phyloP scores from a whole-genome alignment of 2,113 vertebrate species.

The Heteronetta atricapilla region DNA sequence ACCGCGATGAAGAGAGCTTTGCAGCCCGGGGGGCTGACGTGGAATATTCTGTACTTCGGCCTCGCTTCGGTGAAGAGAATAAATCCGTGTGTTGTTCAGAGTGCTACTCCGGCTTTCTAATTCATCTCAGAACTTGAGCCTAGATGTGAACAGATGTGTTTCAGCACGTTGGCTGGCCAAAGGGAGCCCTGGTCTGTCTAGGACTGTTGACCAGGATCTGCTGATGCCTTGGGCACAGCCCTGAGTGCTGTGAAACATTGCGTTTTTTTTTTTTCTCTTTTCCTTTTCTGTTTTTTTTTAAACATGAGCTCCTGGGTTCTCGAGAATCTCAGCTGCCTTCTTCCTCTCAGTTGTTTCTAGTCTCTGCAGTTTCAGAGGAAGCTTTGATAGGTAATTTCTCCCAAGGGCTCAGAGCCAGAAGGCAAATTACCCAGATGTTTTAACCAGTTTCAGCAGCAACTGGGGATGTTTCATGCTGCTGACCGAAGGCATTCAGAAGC shows the following conservation, averaged over 20 bases:
- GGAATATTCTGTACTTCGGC: background rate
- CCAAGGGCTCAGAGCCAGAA: conserved; percentile 27
- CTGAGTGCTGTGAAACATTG: background rate
- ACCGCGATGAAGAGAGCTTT: accelerated
- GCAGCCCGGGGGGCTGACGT: background rate
- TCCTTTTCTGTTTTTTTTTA: background rate
- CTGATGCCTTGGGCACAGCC: background rate
- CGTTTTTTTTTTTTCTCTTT: no score
- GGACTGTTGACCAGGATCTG: background rate
- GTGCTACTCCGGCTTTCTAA: background rate
- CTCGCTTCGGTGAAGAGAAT: background rate
- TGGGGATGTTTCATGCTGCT: conserved; percentile 1
- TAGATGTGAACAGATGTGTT: background rate
- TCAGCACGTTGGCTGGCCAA: background rate
- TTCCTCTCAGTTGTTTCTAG: background rate
- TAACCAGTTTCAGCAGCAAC: background rate
- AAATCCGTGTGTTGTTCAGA: background rate
- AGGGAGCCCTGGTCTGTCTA: background rate
- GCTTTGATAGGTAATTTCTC: conserved; percentile 36
- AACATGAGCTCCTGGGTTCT: background rate
- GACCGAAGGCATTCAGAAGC: conserved; percentile 10
- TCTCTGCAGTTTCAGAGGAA: conserved; percentile 13
- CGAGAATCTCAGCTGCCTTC: background rate
- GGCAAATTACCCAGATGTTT: conserved; percentile 28
- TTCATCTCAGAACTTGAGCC: background rate